Percentiles rank a stretch among this genome's conserved stretches.
phyloP scores from a whole-genome alignment of 1,140 invertebrate genomes.

The Zaprionus gabonicus region DNA sequence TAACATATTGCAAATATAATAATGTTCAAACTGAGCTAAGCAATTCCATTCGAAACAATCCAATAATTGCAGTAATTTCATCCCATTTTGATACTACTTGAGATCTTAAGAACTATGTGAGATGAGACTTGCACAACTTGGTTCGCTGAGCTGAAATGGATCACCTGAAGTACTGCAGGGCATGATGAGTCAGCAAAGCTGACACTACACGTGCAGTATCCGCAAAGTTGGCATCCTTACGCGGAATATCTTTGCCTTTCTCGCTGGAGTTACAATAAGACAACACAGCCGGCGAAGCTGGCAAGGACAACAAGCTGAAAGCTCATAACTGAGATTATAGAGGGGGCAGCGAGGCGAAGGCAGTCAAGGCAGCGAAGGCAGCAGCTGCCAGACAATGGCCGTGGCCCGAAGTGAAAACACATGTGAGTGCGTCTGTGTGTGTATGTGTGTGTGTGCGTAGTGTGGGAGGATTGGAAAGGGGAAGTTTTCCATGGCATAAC shows the following conservation, averaged over 20 bases:
- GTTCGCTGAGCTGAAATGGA: not conserved
- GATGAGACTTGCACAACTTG: not conserved
- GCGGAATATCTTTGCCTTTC: not conserved
- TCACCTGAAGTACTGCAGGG: not conserved
- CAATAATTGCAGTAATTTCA: not conserved
- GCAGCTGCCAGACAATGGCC: constrained; percentile 60
- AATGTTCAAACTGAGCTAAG: no score
- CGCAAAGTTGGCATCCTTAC: constrained; percentile 10
- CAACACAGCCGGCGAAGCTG: constrained; percentile 40
- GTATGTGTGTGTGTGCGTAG: not conserved
- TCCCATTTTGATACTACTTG: not conserved
- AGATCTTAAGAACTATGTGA: not conserved
- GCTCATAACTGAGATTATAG: constrained; percentile 68
- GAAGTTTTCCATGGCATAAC: constrained; percentile 43
- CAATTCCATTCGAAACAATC: no score
- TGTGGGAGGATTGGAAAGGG: not conserved
- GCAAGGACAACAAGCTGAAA: constrained; percentile 60
- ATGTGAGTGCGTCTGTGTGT: constrained; percentile 17
- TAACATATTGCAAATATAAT: no score
- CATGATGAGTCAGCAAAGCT: constrained; percentile 30
- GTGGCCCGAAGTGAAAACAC: constrained; percentile 35
- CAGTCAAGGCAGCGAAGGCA: not conserved
- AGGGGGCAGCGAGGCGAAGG: not conserved
- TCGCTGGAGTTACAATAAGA: constrained; percentile 37
- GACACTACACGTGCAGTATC: not conserved